Conservation (phyloP, 2,113 vertebrate genomes). For the Syngnathoides biaculeatus region DNA sequence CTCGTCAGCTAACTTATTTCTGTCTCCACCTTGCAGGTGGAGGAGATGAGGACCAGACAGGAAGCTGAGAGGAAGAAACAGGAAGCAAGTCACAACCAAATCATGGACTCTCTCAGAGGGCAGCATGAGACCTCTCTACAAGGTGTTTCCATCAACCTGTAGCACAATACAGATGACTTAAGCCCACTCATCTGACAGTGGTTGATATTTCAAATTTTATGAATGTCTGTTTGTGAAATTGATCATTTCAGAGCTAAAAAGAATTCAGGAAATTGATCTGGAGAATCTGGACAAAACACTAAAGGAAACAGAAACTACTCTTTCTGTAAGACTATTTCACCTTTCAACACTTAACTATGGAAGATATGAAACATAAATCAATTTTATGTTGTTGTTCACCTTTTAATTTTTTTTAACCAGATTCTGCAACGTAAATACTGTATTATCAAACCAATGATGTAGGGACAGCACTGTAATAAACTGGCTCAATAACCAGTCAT, state of each 20-base stretch:
- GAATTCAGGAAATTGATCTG: constrained; percentile 73
- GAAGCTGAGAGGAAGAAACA: constrained; percentile 81
- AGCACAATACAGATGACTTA: not conserved
- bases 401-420: not conserved
- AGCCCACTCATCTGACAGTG: too few species aligned
- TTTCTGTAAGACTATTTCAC: constrained; percentile 71
- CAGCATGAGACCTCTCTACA: constrained; percentile 78
- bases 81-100: constrained; percentile 77
- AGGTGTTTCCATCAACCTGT: constrained; percentile 63
- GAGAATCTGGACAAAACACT: constrained; percentile 76
- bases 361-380: too few species aligned
- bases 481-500: too few species aligned
- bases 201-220: not conserved
- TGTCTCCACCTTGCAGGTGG: constrained; percentile 73
- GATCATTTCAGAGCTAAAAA: constrained; percentile 79
- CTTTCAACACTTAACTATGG: too few species aligned
- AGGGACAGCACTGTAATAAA: too few species aligned
- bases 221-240: constrained; percentile 13
- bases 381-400: too few species aligned
- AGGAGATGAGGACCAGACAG: constrained; percentile 81
- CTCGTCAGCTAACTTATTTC: not conserved
- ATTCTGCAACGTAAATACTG: not conserved
- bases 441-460: not conserved
- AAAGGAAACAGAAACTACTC: constrained; percentile 75
- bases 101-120: constrained; percentile 76